Evolutionary conservation across 1,140 invertebrate species (phyloP), one percentile per base, ranked within the genome.

Genomic region (Glossosoma conforme): DNA sequence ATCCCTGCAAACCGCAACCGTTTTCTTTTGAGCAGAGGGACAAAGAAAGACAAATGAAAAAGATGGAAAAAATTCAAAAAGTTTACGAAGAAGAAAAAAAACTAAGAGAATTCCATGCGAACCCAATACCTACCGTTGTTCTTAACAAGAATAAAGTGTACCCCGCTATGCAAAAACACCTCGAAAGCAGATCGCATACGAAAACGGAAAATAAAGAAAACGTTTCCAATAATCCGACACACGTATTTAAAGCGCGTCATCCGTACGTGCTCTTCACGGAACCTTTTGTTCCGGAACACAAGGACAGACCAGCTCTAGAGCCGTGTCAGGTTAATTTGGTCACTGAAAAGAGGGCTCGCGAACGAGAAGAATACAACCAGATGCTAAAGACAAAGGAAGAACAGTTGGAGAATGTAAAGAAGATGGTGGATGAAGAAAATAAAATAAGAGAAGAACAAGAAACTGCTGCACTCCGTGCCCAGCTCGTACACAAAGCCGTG

Each of bases 21-120:
- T 82, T 81, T 50, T 74, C 69, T 35, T 80, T 83, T 62, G 79
- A 81, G 44, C 61, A 67, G 20, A 63, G 75, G 1, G 72, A 77
- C 40, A 75, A 74, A 56, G 64, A 71, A 20, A 64, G 67, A 38
- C 55, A 69, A 37, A 59, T 58, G 11, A 71, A 66, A 52, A 79
- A 77, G 54, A 69, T 76, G 58, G 68, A 77, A 48, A 79, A 77
- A 60, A 66, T 81, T 3, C 69, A 76, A 57, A 66, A 74, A 50
- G 51, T 70, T 0, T 59, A 69, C 2, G 63, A 71, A 30, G 64
- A 72, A 21, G 70, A 67, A 46, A 66, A 69, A 38, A 70, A 69
- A 37, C 15, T 58, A 10, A 55, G 64, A 1, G 61, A 68, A 5
- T 79, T 78, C 52, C 75, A 74, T 49, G 77, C 76, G 1, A 76